Conservation (phyloP, 1,140 invertebrate genomes). For the Hylaeus anthracinus region DNA sequence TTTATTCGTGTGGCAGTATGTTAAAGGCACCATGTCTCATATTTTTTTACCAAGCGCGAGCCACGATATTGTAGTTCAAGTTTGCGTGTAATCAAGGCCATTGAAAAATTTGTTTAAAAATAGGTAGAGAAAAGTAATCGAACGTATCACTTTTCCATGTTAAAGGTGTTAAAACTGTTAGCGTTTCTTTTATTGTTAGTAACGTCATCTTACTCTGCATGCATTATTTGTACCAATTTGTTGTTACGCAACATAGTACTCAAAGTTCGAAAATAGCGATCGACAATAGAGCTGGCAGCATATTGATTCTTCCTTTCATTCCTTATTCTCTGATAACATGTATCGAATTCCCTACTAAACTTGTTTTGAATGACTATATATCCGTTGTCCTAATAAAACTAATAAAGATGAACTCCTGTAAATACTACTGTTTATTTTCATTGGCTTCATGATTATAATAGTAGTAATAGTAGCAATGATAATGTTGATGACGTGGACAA, state of each 20-base stretch:
- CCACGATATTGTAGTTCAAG: slow-evolving; percentile 25
- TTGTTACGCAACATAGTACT: slow-evolving; percentile 48
- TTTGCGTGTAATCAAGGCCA: not conserved
- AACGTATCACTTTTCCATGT: not conserved
- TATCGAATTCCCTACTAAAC: slow-evolving; percentile 19
- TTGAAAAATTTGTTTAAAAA: not conserved
- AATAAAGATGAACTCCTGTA: slow-evolving; percentile 63
- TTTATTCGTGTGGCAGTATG: slow-evolving; percentile 57
- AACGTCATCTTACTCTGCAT: not conserved
- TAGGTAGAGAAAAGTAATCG: not conserved
- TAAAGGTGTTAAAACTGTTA: slow-evolving; percentile 6
- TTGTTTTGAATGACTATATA: slow-evolving; percentile 16
- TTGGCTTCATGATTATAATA: slow-evolving; percentile 61
- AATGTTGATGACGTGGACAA: slow-evolving; percentile 8
- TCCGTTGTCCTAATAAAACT: slow-evolving; percentile 56
- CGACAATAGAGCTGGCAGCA: slow-evolving; percentile 74
- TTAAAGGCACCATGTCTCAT: slow-evolving; percentile 59
- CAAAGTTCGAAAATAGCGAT: slow-evolving; percentile 50
- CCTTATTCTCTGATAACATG: slow-evolving; percentile 31
- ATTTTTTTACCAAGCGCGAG: slow-evolving; percentile 25
- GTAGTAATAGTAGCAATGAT: slow-evolving; percentile 38
- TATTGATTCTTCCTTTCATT: slow-evolving; percentile 55
- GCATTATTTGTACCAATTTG: slow-evolving; percentile 3
- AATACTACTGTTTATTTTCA: slow-evolving; percentile 71
- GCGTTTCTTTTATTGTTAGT: not conserved